phyloP scores from a whole-genome alignment of 2,797 vertebrate genomes.

The Betta splendens region DNA sequence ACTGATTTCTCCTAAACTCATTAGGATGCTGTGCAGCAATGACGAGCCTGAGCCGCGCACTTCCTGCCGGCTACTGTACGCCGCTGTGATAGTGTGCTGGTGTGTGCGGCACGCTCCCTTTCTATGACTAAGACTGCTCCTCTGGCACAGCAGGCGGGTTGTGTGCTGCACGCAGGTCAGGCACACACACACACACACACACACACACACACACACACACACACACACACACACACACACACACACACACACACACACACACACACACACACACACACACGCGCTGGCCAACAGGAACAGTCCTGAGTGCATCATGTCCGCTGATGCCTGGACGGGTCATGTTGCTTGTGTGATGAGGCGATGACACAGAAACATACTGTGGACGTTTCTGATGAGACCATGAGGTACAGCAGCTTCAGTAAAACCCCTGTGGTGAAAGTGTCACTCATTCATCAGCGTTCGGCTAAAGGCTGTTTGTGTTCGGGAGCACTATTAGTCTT shows the following conservation, averaged over 20 bases:
- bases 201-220: no score
- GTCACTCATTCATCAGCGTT: conserved; percentile 9
- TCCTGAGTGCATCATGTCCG: conserved; percentile 50
- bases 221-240: no score
- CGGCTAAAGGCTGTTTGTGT: not conserved
- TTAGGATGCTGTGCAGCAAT: conserved; percentile 32
- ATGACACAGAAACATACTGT: conserved; percentile 38
- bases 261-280: conserved; percentile 19
- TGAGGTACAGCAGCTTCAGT: not conserved
- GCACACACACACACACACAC: no score
- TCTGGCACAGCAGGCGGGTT: conserved; percentile 24
- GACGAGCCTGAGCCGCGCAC: conserved; percentile 45
- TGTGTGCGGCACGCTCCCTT: conserved; percentile 8
- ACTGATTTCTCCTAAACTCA: conserved; percentile 51
- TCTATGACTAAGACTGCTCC: conserved; percentile 26
- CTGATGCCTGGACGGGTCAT: conserved; percentile 25
- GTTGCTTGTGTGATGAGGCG: conserved; percentile 19
- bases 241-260: no score
- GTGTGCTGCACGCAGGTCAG: conserved; percentile 25
- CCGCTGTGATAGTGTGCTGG: conserved; percentile 19
- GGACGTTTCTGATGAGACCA: conserved; percentile 17
- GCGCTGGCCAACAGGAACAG: conserved; percentile 49
- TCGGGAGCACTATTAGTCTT: not conserved
- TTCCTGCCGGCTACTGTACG: conserved; percentile 27
- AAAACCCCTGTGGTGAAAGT: not conserved